Evolutionary conservation across 1,140 invertebrate species (phyloP).

Genomic region (Zaprionus ornatus): DNA sequence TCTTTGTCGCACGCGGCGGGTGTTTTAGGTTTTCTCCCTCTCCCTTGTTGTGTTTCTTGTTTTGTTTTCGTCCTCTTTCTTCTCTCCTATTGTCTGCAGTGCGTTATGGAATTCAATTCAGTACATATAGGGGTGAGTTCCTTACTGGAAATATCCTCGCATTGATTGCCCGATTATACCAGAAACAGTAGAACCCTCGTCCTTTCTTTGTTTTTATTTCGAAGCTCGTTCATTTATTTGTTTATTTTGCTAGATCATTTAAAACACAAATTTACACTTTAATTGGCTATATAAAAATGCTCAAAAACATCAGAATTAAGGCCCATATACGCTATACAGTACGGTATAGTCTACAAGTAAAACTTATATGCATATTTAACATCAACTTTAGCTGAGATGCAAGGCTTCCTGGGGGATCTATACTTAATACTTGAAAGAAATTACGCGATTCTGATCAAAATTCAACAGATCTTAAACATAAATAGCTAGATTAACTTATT

Average conservation of each 20-base stretch:
- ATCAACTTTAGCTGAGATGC: constrained; percentile 12
- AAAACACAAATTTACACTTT: constrained; percentile 1
- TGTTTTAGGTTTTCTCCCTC: constrained; percentile 7
- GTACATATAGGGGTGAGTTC: constrained; percentile 34
- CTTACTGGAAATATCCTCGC: neutral
- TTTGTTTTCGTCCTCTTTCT: constrained; percentile 8
- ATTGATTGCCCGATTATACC: constrained; percentile 24
- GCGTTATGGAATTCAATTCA: constrained; percentile 27
- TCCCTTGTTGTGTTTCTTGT: neutral
- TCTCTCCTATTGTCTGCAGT: constrained; percentile 11
- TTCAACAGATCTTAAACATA: constrained; percentile 3
- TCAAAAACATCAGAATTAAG: neutral
- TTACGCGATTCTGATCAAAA: neutral
- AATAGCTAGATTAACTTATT: neutral
- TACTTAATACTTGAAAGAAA: neutral
- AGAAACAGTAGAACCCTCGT: neutral
- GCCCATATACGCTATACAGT: neutral
- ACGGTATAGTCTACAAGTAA: neutral
- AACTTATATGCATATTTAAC: constrained; percentile 12
- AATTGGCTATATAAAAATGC: constrained; percentile 2
- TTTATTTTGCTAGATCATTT: constrained; percentile 5
- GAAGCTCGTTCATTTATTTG: neutral
- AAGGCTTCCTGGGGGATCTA: neutral
- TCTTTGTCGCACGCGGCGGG: constrained; percentile 20
- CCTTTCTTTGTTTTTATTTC: neutral